A percentile compares a stretch with the other conserved stretches of the same genome.
These are phyloP conservation scores for Galeopsomyia nigrocyanea DNA, from an alignment of 2,888 invertebrate genomes.

Conservation along the genomic window DNA sequence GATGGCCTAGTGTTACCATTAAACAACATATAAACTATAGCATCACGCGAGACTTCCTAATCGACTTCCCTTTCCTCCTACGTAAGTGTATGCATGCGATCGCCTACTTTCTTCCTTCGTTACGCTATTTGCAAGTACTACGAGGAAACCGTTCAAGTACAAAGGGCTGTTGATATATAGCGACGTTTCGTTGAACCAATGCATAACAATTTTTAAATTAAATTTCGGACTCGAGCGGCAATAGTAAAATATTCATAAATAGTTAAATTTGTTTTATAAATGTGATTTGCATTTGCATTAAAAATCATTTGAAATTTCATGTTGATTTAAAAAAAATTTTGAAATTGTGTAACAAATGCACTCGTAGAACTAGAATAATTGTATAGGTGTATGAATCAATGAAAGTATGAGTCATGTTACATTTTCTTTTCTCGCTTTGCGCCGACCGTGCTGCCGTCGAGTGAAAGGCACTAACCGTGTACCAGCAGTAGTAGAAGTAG, in stretches of 20 bases:
- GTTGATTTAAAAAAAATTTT: too few relatives aligned
- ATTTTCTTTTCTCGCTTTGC: conserved; percentile 4
- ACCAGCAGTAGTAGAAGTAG: conserved; percentile 2
- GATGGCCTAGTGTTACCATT: conserved; percentile 15
- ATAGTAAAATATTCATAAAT: too few relatives aligned
- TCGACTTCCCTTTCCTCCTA: conserved; percentile 27
- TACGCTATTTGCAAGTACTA: conserved; percentile 8
- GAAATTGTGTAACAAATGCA: too few relatives aligned
- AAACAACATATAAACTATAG: neutral
- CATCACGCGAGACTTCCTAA: conserved; percentile 31
- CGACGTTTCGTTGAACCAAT: too few relatives aligned
- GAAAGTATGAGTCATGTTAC: conserved; percentile 3
- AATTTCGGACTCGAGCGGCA: too few relatives aligned
- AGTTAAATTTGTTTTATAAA: too few relatives aligned
- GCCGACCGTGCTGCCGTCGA: conserved; percentile 36
- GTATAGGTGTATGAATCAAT: too few relatives aligned
- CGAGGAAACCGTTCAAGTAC: neutral
- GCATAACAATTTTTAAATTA: too few relatives aligned
- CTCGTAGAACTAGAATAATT: too few relatives aligned
- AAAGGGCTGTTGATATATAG: neutral
- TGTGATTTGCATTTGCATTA: too few relatives aligned
- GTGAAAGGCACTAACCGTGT: conserved; percentile 5
- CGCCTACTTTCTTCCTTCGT: neutral
- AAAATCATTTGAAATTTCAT: too few relatives aligned
- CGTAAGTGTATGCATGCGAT: neutral